A percentile compares a stretch with the other conserved stretches of the same genome.
phyloP scores from a whole-genome alignment of 2,113 vertebrate genomes.

The Sander lucioperca region DNA sequence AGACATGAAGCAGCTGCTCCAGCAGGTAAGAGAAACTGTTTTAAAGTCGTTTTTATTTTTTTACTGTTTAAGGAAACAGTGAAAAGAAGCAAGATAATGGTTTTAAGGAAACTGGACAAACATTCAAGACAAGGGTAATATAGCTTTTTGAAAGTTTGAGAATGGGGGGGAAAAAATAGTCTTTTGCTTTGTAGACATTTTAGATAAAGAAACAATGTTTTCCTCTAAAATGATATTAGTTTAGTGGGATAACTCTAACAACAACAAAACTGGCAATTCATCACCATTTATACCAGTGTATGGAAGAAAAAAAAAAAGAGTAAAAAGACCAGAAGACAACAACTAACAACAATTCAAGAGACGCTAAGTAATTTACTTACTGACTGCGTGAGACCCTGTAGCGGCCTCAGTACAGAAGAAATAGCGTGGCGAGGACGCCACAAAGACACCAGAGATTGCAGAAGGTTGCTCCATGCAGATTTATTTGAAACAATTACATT shows the following conservation, averaged over 20 bases:
- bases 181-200: too few relatives aligned
- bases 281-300: neutral
- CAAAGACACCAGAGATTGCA: too few relatives aligned
- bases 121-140: neutral
- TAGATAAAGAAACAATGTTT: neutral
- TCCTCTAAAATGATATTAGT: neutral
- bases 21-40: slow-evolving; percentile 81
- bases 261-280: neutral
- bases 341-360: too few relatives aligned
- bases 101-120: neutral
- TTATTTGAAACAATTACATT: too few relatives aligned
- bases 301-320: neutral
- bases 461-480: too few relatives aligned
- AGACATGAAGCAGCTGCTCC: slow-evolving; percentile 80
- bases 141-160: neutral
- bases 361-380: too few relatives aligned
- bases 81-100: neutral
- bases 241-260: neutral
- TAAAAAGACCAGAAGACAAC: neutral
- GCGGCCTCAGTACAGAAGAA: too few relatives aligned
- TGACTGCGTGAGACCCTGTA: too few relatives aligned
- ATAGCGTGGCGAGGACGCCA: too few relatives aligned
- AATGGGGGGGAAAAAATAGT: neutral
- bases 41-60: too few relatives aligned
- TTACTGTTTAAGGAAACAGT: neutral